Percentiles rank a stretch among this genome's conserved stretches.
Conservation (phyloP, 2,113 vertebrate species). For the Danionella cerebrum region DNA sequence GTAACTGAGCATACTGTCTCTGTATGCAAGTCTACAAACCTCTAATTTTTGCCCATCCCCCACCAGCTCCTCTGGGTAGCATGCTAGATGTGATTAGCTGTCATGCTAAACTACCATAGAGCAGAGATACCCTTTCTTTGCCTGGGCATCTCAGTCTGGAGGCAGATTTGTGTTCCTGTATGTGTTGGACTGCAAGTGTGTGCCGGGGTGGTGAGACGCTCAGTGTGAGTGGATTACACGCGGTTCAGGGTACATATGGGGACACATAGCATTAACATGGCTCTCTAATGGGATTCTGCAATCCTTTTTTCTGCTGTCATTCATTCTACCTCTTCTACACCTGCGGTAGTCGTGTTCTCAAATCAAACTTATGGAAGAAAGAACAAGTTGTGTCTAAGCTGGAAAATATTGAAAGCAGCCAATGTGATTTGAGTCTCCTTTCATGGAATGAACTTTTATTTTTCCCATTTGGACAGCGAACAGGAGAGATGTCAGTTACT, state of each 20-base stretch:
- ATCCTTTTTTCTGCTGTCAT: conserved; percentile 35
- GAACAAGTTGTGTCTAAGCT: too few species aligned
- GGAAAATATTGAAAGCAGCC: conserved; percentile 7
- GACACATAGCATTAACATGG: conserved; percentile 58
- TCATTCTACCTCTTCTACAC: conserved; percentile 13
- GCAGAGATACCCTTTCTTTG: conserved; percentile 51
- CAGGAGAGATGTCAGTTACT: conserved; percentile 29
- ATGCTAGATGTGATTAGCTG: conserved; percentile 65
- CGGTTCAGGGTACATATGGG: conserved; percentile 57
- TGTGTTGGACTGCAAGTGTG: conserved; percentile 1
- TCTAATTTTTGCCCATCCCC: background rate
- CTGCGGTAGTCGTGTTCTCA: too few species aligned
- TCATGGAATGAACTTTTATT: conserved; percentile 9
- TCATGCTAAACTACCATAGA: conserved; percentile 63
- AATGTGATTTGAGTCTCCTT: conserved; percentile 12
- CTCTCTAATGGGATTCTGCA: conserved; percentile 66
- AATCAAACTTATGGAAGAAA: too few species aligned
- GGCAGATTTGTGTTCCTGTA: conserved; percentile 46
- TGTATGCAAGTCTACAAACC: too few species aligned
- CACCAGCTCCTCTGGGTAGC: conserved; percentile 39
- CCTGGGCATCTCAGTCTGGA: conserved; percentile 42
- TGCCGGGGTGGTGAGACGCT: conserved; percentile 31
- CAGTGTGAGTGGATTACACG: conserved; percentile 62
- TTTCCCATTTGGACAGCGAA: conserved; percentile 16
- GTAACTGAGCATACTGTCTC: too few species aligned